Base-by-base conservation (phyloP, 2,113 vertebrate genomes). In the Vimba vimba region DNA sequence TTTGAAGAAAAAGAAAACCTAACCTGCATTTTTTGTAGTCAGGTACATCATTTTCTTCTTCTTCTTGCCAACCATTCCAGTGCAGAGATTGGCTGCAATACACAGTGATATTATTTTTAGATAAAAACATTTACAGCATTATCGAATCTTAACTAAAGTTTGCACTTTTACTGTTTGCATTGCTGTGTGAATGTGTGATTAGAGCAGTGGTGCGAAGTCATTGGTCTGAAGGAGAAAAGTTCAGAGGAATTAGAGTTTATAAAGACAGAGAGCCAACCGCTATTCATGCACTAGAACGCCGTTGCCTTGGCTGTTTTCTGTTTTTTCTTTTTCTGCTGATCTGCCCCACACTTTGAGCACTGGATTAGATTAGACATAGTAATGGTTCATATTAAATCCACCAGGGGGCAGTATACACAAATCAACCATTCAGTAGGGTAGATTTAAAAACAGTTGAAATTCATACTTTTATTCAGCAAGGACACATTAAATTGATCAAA, bases 31-130 rank as follows among this genome's bases (percentile, higher is more conserved):
- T 93, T 96, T 99, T 0, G 98, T 99, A 4, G 98, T 99, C 86
- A 99, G 91, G 85, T 99, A 99, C 98, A 99, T 99, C 96, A 99
- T 97, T 89, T 97, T 97, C 93, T 99, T 99, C 94, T 99, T 99
- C 91, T 97, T 99, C 93, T 95, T 99, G 43, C 95, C 96, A 13
- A 96, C 97, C 74, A 97, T 95, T 90, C 96, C 96, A 89, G 96
- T 96, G 0, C 98, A 99, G 3, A 99, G 93, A 69, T 96, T 94
- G 36, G 97, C 98, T 98, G 94, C 27, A n/a, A 88, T 30, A 89
- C 33, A 60, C 17, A 6, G 2, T 7, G 43, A 43, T 30, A 19
- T 27, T 60, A n/a, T n/a, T 13, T n/a, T 12, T 77, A 57, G 3
- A 50, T 9, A 11, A 13, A 79, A 36, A 79, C 55, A 77, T 30